A percentile compares a stretch with the other conserved stretches of the same genome.
phyloP scores from a whole-genome alignment of 2,113 vertebrate genomes.

The Synodontis membranacea region DNA sequence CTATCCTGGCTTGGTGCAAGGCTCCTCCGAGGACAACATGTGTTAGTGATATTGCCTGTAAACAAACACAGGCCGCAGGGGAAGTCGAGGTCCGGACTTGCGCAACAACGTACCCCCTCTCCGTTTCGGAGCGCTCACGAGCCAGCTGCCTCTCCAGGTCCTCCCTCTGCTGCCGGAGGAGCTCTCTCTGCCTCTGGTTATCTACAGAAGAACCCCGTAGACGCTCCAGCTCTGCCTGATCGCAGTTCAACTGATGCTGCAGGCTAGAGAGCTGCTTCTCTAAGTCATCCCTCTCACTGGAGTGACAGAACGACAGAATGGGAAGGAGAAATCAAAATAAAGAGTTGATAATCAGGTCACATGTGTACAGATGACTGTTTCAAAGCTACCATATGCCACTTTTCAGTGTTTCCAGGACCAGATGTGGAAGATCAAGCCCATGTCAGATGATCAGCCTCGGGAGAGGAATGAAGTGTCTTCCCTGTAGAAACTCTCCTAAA shows the following conservation, averaged over 20 bases:
- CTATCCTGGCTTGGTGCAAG: constrained; percentile 44
- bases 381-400: constrained; percentile 15
- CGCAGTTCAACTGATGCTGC: constrained; percentile 63
- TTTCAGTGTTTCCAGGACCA: background rate
- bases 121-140: constrained; percentile 63
- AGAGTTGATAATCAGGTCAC: background rate
- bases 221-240: constrained; percentile 64
- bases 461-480: background rate
- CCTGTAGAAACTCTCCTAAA: background rate
- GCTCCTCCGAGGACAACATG: constrained; percentile 63
- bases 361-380: background rate
- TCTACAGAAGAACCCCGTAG: constrained; percentile 66
- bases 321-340: background rate
- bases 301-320: background rate
- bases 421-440: background rate
- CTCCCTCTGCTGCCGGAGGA: constrained; percentile 70
- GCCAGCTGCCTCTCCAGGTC: constrained; percentile 69
- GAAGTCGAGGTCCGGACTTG: constrained; percentile 34
- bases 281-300: constrained; percentile 75
- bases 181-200: constrained; percentile 69
- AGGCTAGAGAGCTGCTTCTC: constrained; percentile 65
- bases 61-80: constrained; percentile 59
- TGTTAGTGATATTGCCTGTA: constrained; percentile 71
- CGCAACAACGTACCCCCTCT: constrained; percentile 70
- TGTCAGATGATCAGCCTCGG: background rate